Percentiles rank a stretch among this genome's conserved stretches.
These are phyloP conservation scores for Cygnus buccinator DNA, from an alignment of 2,113 vertebrate genomes.

Conservation along the genomic window DNA sequence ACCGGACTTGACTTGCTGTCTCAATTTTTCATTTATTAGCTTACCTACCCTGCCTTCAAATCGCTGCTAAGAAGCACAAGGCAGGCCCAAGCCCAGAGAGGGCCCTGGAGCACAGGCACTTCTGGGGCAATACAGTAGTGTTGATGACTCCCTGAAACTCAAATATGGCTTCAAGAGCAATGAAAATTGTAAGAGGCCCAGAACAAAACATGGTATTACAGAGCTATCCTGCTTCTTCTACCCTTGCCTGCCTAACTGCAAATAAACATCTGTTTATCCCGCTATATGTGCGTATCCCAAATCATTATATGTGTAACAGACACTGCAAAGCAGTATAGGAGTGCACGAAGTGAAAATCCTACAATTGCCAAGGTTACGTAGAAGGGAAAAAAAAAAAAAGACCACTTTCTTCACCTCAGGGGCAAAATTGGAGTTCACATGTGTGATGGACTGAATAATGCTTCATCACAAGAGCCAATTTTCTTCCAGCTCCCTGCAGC, in stretches of 20 bases:
- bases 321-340: background rate
- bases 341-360: background rate
- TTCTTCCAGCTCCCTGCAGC: slow-evolving; percentile 56
- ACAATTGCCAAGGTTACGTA: background rate
- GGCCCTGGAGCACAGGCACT: background rate
- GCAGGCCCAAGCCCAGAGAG: background rate
- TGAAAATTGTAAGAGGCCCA: background rate
- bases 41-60: background rate
- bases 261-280: fast-evolving
- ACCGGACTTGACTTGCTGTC: background rate
- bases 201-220: background rate
- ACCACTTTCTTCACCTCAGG: slow-evolving; percentile 34
- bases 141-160: background rate
- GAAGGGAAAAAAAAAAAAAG: background rate
- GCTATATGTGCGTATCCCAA: background rate
- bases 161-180: fast-evolving
- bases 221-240: background rate
- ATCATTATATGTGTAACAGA: background rate
- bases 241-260: background rate
- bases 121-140: fast-evolving
- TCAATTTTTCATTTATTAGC: background rate
- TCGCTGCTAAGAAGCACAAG: background rate
- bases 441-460: slow-evolving; percentile 57
- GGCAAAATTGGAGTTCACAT: slow-evolving; percentile 52
- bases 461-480: slow-evolving; percentile 65